Percentiles rank a stretch among this genome's conserved stretches.
Evolutionary conservation across 64 coral and sea anemone genomes (phyloP).

Genomic region (Montipora sp.): DNA sequence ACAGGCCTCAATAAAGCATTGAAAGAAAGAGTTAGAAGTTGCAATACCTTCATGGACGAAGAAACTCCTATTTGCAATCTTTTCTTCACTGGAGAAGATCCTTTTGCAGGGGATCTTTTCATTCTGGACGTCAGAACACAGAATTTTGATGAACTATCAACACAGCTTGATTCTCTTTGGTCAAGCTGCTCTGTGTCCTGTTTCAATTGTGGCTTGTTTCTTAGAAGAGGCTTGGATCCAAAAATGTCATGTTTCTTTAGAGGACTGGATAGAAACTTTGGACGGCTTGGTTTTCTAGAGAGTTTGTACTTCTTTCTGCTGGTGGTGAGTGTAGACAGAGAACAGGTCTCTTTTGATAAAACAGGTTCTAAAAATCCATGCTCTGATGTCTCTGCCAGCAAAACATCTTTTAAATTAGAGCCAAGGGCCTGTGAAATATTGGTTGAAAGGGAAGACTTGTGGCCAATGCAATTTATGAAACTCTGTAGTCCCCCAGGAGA

Average conservation of each 20-base stretch:
- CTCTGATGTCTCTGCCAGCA: not conserved
- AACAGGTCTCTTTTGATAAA: not conserved
- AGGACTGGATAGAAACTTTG: constrained; percentile 10
- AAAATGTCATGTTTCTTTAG: not conserved
- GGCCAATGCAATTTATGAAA: not conserved
- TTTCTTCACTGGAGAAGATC: constrained; percentile 42
- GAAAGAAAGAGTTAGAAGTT: not conserved
- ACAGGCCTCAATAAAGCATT: too few relatives aligned
- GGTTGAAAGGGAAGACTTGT: not conserved
- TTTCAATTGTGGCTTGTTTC: not conserved
- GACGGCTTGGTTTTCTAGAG: constrained; percentile 3
- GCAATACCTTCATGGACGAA: not conserved
- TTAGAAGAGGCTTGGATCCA: constrained; percentile 11
- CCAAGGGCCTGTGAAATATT: not conserved
- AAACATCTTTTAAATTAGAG: not conserved
- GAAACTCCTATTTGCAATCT: constrained; percentile 16
- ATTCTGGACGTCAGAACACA: constrained; percentile 28
- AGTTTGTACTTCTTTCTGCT: constrained; percentile 37
- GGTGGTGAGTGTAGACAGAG: not conserved
- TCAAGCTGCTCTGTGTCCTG: not conserved
- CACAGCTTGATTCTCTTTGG: not conserved
- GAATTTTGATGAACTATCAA: constrained; percentile 18
- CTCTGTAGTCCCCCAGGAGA: constrained; percentile 34
- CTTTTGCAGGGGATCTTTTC: constrained; percentile 58
- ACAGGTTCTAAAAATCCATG: not conserved